These are phyloP conservation scores for Athalia circularis DNA, from an alignment of 2,888 invertebrate genomes.

Conservation along the genomic window DNA sequence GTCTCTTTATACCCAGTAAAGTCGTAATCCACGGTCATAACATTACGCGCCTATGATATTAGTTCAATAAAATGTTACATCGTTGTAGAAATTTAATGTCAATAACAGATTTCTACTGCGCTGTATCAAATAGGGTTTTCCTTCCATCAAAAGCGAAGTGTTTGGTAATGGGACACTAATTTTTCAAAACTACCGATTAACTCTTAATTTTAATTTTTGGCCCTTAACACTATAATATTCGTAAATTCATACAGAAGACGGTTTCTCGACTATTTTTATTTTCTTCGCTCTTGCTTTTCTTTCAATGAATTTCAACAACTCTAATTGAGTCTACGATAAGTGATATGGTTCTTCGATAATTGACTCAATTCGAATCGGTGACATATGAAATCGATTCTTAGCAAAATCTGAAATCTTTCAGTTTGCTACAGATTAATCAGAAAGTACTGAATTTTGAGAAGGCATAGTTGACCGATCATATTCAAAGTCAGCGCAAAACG, in stretches of 20 bases:
- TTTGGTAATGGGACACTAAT: constrained; percentile 24
- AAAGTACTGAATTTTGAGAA: background rate
- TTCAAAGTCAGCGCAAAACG: background rate
- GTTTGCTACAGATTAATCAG: background rate
- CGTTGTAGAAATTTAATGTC: background rate
- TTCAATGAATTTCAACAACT: background rate
- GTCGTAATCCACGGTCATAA: background rate
- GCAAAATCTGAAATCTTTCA: too few relatives aligned
- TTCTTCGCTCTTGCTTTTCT: background rate
- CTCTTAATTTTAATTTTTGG: constrained; percentile 44
- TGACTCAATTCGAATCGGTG: background rate
- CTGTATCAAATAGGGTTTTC: constrained; percentile 6
- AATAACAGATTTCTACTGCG: background rate
- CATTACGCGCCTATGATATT: background rate
- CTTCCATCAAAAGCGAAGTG: background rate
- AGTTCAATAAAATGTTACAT: constrained; percentile 24
- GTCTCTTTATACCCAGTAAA: background rate
- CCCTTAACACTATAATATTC: constrained; percentile 35
- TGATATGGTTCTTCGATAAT: background rate
- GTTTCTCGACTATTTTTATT: constrained; percentile 1
- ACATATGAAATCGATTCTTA: background rate
- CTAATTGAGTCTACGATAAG: background rate
- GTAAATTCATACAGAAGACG: constrained; percentile 14
- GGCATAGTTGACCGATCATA: background rate
- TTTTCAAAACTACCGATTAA: constrained; percentile 21